These are phyloP conservation scores for Glomeris maerens DNA, from an alignment of 1,140 invertebrate genomes.

Conservation along the genomic window DNA sequence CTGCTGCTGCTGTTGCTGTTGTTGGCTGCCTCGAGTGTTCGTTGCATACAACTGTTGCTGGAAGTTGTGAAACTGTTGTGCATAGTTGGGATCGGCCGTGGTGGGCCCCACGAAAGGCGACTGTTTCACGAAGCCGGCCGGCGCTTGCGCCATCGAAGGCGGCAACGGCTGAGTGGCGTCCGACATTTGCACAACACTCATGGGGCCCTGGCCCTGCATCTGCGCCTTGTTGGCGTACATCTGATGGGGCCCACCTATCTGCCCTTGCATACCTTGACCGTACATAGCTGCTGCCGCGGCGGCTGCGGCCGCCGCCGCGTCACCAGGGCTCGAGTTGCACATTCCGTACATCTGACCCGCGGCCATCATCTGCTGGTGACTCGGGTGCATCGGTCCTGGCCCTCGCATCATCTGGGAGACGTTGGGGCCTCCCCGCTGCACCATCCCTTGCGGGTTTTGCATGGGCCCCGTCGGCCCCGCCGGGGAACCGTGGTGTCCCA, in stretches of 20 bases:
- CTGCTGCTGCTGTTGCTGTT: neutral
- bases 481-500: conserved; percentile 19
- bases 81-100: conserved; percentile 77
- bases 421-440: neutral
- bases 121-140: conserved; percentile 49
- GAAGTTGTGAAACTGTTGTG: conserved; percentile 88
- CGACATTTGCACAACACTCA: too few species aligned
- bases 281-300: neutral
- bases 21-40: conserved; percentile 45
- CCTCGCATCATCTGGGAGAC: conserved; percentile 33
- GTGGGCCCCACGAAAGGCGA: conserved; percentile 65
- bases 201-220: conserved; percentile 22
- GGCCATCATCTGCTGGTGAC: conserved; percentile 26
- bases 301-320: conserved; percentile 26
- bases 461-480: conserved; percentile 18
- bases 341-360: conserved; percentile 10
- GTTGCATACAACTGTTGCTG: conserved; percentile 87
- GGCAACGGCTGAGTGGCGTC: conserved; percentile 50
- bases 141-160: conserved; percentile 55
- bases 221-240: conserved; percentile 21
- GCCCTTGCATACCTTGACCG: neutral
- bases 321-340: neutral
- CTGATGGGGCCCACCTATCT: conserved; percentile 14
- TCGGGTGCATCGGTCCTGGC: conserved; percentile 12
- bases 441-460: neutral